phyloP scores from a whole-genome alignment of 2,888 invertebrate genomes.

The Ariolimax columbianus region DNA sequence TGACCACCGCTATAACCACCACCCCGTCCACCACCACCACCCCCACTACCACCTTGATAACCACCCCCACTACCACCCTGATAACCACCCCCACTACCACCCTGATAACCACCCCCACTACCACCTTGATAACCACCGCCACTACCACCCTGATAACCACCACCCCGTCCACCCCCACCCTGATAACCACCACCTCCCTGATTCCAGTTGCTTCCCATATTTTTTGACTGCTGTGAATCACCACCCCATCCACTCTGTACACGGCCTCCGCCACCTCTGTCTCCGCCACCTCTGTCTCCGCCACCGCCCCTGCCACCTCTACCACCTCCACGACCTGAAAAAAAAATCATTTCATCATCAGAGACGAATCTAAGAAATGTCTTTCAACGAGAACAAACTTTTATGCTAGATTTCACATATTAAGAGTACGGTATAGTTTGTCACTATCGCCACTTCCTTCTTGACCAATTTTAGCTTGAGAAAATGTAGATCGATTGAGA shows the following conservation, averaged over 20 bases:
- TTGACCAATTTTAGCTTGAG: too few relatives aligned
- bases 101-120: slow-evolving; percentile 64
- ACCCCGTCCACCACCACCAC: slow-evolving; percentile 72
- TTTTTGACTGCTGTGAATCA: slow-evolving; percentile 58
- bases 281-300: slow-evolving; percentile 24
- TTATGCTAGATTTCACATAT: not conserved
- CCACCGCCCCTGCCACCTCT: not conserved
- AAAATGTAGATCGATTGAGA: too few relatives aligned
- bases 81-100: slow-evolving; percentile 58
- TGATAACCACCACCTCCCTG: slow-evolving; percentile 60
- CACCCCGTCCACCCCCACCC: slow-evolving; percentile 59
- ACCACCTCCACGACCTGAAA: slow-evolving; percentile 11
- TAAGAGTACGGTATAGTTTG: too few relatives aligned
- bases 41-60: slow-evolving; percentile 79
- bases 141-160: slow-evolving; percentile 67
- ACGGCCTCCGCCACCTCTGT: slow-evolving; percentile 49
- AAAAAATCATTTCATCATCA: not conserved
- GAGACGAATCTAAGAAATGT: too few relatives aligned
- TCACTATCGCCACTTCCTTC: too few relatives aligned
- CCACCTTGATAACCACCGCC: slow-evolving; percentile 50
- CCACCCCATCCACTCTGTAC: slow-evolving; percentile 64
- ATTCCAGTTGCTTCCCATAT: slow-evolving; percentile 71
- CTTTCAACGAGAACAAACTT: not conserved
- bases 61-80: slow-evolving; percentile 57
- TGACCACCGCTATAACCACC: slow-evolving; percentile 57